Evolutionary conservation across 2,113 vertebrate species (phyloP).

Genomic region (Dascyllus trimaculatus): DNA sequence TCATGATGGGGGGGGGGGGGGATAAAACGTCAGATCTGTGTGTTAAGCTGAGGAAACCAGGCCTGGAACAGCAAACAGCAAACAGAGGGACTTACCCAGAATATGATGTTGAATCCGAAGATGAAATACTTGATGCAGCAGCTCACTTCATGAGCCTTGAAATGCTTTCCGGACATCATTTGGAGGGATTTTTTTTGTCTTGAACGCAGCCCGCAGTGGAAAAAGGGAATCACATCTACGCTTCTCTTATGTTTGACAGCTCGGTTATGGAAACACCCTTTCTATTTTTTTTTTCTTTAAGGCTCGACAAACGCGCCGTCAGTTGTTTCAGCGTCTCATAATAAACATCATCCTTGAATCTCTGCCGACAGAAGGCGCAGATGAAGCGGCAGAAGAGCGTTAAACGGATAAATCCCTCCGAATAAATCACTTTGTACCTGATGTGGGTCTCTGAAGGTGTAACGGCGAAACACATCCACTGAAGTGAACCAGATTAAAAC

Average conservation of each 20-base stretch:
- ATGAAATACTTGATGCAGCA: constrained; percentile 99
- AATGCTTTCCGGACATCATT: constrained; percentile 97
- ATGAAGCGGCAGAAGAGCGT: not conserved
- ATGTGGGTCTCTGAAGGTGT: not conserved
- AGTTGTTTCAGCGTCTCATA: constrained; percentile 47
- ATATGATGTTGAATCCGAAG: constrained; percentile 99
- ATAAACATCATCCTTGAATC: constrained; percentile 32
- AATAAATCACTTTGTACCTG: not conserved
- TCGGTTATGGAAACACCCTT: constrained; percentile 60
- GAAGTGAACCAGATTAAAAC: constrained; percentile 47
- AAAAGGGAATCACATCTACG: constrained; percentile 57
- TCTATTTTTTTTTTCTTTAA: constrained; percentile 21
- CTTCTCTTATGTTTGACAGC: constrained; percentile 36
- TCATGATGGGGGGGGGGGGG: not conserved
- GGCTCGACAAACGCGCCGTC: constrained; percentile 43
- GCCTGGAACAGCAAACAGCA: constrained; percentile 14
- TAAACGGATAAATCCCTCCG: not conserved
- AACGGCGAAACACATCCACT: constrained; percentile 34
- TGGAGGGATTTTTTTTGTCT: constrained; percentile 30
- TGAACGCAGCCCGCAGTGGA: not conserved
- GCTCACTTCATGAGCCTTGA: constrained; percentile 98
- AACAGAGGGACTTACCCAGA: constrained; percentile 91
- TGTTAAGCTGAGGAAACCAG: constrained; percentile 2
- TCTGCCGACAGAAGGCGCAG: constrained; percentile 25
- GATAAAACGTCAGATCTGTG: not conserved